phyloP scores from a whole-genome alignment of 2,113 vertebrate genomes.

The Syngnathoides biaculeatus region DNA sequence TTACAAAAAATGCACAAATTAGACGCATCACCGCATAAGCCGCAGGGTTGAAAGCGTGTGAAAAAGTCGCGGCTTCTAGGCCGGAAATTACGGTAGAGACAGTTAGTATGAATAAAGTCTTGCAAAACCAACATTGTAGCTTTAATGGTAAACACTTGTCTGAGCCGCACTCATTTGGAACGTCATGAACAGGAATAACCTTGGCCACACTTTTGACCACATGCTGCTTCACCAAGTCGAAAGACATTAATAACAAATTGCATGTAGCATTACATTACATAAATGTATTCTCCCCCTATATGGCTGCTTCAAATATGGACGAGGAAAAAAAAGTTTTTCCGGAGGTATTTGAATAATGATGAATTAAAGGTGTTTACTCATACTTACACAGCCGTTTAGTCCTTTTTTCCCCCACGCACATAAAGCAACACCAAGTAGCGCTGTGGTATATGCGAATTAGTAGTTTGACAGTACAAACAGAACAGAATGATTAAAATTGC shows the following conservation, averaged over 20 bases:
- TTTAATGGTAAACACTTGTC: too few relatives aligned
- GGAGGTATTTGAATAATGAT: conserved; percentile 63
- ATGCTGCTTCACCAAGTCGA: not conserved
- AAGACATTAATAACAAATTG: not conserved
- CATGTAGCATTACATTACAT: not conserved
- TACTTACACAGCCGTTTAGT: conserved; percentile 59
- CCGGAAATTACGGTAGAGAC: too few relatives aligned
- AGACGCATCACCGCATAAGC: too few relatives aligned
- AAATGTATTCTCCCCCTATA: not conserved
- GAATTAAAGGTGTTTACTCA: conserved; percentile 63
- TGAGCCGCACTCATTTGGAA: too few relatives aligned
- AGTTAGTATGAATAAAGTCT: too few relatives aligned
- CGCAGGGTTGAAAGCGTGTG: too few relatives aligned
- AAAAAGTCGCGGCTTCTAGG: too few relatives aligned
- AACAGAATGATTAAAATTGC: conserved; percentile 64
- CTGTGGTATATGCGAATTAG: conserved; percentile 55
- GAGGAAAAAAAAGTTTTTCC: conserved; percentile 11
- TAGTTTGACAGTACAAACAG: conserved; percentile 64
- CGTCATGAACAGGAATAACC: not conserved
- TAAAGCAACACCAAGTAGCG: conserved; percentile 44
- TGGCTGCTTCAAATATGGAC: not conserved
- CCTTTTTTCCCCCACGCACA: conserved; percentile 54
- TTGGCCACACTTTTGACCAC: not conserved
- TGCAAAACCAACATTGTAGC: too few relatives aligned
- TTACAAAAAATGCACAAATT: too few relatives aligned